Conservation (phyloP, 2,113 vertebrate genomes). For the Oncorhynchus tshawytscha region DNA sequence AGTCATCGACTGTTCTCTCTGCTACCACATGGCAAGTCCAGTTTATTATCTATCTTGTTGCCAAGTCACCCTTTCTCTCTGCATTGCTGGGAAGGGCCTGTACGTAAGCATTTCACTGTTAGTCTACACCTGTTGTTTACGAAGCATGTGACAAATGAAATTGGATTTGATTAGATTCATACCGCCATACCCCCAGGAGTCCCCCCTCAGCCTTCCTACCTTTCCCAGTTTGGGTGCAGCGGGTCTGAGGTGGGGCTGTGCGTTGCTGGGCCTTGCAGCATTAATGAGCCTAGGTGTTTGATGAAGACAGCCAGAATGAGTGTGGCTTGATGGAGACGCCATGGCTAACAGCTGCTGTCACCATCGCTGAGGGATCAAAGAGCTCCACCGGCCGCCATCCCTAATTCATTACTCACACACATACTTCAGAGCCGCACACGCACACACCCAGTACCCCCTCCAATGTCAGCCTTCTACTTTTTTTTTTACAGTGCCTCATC, state of each 20-base stretch:
- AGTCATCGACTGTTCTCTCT: no score
- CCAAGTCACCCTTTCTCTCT: no score
- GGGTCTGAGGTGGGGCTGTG: not conserved
- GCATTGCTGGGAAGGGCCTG: no score
- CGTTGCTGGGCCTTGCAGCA: constrained; percentile 50
- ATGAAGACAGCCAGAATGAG: constrained; percentile 68
- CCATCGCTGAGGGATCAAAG: constrained; percentile 70
- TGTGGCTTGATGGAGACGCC: constrained; percentile 65
- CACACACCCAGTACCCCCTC: not conserved
- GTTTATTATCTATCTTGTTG: no score
- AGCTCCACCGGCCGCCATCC: constrained; percentile 65
- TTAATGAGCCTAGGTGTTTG: constrained; percentile 70
- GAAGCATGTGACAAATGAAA: no score
- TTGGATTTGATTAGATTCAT: no score
- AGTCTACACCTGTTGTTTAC: no score
- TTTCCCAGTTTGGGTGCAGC: no score
- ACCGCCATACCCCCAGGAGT: not conserved
- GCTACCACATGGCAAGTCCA: no score
- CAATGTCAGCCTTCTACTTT: not conserved
- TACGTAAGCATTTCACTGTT: no score
- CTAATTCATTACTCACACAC: constrained; percentile 62
- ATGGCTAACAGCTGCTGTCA: constrained; percentile 72
- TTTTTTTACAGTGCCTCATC: not conserved
- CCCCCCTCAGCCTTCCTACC: not conserved
- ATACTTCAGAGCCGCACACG: constrained; percentile 1